Conservation (phyloP, 2,888 invertebrate genomes). For the Rhagophthalmus giganteus region DNA sequence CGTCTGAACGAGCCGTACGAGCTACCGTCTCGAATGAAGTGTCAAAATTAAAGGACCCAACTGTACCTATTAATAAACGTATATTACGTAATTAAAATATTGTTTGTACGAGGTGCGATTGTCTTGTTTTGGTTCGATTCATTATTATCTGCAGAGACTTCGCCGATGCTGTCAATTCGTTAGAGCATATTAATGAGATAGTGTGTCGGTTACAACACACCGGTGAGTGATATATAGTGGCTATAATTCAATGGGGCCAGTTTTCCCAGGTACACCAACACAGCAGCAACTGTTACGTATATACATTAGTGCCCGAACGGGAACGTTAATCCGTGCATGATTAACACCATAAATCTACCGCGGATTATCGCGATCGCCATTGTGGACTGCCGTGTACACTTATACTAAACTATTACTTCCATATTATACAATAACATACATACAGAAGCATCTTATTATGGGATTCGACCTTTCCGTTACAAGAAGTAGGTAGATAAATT, state of each 20-base stretch:
- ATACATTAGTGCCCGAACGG: slow-evolving; percentile 35
- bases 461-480: neutral
- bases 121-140: too few species aligned
- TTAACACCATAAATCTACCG: slow-evolving; percentile 67
- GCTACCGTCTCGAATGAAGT: too few species aligned
- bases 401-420: slow-evolving; percentile 43
- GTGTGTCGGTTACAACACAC: slow-evolving; percentile 43
- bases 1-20: too few species aligned
- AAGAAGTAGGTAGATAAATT: too few species aligned
- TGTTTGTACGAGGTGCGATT: too few species aligned
- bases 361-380: slow-evolving; percentile 54
- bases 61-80: too few species aligned
- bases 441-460: neutral
- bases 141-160: slow-evolving; percentile 13
- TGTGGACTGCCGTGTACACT: slow-evolving; percentile 42
- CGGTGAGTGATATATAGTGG: slow-evolving; percentile 57
- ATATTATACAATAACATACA: slow-evolving; percentile 12
- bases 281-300: slow-evolving; percentile 36
- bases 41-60: too few species aligned
- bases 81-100: too few species aligned
- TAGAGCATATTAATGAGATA: slow-evolving; percentile 48
- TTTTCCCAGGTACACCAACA: slow-evolving; percentile 54
- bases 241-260: slow-evolving; percentile 51
- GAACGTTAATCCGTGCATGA: slow-evolving; percentile 64
- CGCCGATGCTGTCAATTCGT: slow-evolving; percentile 36